Base-by-base conservation (phyloP, 2,113 vertebrate species). In the Oostethus manadensis region DNA sequence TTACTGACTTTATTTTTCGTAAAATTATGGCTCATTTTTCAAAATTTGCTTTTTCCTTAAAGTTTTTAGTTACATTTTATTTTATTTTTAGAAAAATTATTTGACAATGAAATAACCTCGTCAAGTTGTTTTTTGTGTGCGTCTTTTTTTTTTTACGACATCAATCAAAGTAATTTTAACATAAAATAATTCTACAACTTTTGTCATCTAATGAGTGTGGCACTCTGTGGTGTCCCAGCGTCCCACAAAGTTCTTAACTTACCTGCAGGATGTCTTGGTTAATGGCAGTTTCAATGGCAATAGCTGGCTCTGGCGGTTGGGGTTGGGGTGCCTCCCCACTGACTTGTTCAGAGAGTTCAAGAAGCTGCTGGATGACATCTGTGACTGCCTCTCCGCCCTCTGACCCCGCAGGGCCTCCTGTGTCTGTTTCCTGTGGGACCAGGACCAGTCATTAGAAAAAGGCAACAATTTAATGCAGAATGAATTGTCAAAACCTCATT, bases 251-350 rank as follows among this genome's bases (percentile, higher is more conserved):
- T 55, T 22, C 1, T 17, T 46, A 6, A 26, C 68, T 81, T 78
- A 98, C 97, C 93, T 98, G 97, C 18, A 99, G 81, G 81, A 99
- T 99, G 84, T 99, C 97, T 84, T 94, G 93, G 75, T 91, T 99
- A 76, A 99, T 91, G 56, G 93, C 92, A 33, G 94, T 90, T 6
- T 96, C 91, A 84, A 99, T 94, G 78, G 84, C 81, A 17, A 98
- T 90, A 4, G 91, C 83, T 10, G 91, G 93, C 65, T 89, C 87
- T 6, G 92, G 69, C 29, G 89, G 91, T 2, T 91, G 90, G 6
- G 90, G 78, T 38, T 91, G 94, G n/a, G 82, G 78, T 2, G 90
- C 81, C 77, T 98, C 96, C 38, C 87, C 91, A 0, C 92, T 89
- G 73, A 93, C 91, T 9, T 94, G 96, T 76, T 98, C 96, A 0